These are phyloP conservation scores for Drosophila cardini DNA, from an alignment of 1,140 invertebrate genomes.

Conservation along the genomic window DNA sequence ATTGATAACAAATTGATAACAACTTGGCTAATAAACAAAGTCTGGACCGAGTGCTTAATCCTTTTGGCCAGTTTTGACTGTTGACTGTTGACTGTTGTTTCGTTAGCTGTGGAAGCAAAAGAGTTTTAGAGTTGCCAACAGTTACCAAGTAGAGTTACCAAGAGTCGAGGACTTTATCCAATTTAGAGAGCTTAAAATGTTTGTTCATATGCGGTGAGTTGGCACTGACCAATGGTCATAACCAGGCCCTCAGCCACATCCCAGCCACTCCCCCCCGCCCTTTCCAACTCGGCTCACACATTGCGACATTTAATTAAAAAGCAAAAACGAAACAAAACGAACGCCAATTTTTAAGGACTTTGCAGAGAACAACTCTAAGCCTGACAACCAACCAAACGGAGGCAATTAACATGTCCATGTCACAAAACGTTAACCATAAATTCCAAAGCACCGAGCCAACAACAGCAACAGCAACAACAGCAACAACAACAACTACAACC, in stretches of 20 bases:
- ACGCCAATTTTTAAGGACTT: conserved; percentile 77
- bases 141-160: conserved; percentile 71
- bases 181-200: conserved; percentile 76
- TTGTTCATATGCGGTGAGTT: conserved; percentile 21
- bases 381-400: conserved; percentile 35
- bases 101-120: too few relatives aligned
- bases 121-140: conserved; percentile 12
- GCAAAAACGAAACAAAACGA: conserved; percentile 62
- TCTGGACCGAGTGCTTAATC: conserved; percentile 15
- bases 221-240: conserved; percentile 72
- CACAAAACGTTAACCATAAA: conserved; percentile 67
- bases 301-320: conserved; percentile 76
- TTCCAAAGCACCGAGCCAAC: conserved; percentile 57
- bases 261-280: too few relatives aligned
- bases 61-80: not conserved
- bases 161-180: conserved; percentile 74
- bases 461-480: too few relatives aligned
- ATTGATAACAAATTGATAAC: conserved; percentile 36
- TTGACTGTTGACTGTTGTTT: conserved; percentile 1
- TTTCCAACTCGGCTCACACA: not conserved
- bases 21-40: conserved; percentile 60
- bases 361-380: conserved; percentile 65
- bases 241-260: conserved; percentile 20
- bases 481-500: conserved; percentile 47
- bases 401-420: conserved; percentile 80